These are phyloP conservation scores for Lithophane leautieri DNA, from an alignment of 2,888 invertebrate genomes.

Conservation along the genomic window DNA sequence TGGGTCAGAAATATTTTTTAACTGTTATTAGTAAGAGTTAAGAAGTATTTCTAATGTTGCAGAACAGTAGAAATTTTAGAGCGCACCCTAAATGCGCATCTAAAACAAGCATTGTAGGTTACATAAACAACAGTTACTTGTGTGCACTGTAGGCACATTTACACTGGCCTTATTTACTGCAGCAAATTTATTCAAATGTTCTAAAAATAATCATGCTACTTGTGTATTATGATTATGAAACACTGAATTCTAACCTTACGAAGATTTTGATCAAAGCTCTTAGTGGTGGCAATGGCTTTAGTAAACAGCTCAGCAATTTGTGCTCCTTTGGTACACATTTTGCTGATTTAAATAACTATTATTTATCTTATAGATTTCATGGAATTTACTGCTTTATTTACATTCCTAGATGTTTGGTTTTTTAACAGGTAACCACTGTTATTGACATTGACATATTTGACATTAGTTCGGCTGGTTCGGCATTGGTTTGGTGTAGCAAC, in stretches of 20 bases:
- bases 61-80: background rate
- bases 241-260: constrained; percentile 77
- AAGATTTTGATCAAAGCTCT: constrained; percentile 85
- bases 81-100: background rate
- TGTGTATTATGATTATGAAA: constrained; percentile 4
- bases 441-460: background rate
- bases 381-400: constrained; percentile 39
- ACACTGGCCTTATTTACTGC: constrained; percentile 12
- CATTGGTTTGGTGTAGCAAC: constrained; percentile 24
- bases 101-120: constrained; percentile 13
- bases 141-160: background rate
- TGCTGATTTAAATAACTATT: constrained; percentile 10
- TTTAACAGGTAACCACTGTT: constrained; percentile 8
- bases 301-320: constrained; percentile 84
- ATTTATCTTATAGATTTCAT: constrained; percentile 11
- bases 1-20: no score
- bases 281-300: constrained; percentile 83
- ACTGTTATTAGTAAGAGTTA: no score
- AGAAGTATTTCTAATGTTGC: background rate
- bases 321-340: constrained; percentile 81
- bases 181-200: constrained; percentile 9
- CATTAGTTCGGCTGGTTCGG: constrained; percentile 11
- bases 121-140: constrained; percentile 17
- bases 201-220: constrained; percentile 21
- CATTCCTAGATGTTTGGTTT: constrained; percentile 17